A percentile compares a stretch with the other conserved stretches of the same genome.
phyloP scores from a whole-genome alignment of 2,113 vertebrate species.

The Plectropomus leopardus region DNA sequence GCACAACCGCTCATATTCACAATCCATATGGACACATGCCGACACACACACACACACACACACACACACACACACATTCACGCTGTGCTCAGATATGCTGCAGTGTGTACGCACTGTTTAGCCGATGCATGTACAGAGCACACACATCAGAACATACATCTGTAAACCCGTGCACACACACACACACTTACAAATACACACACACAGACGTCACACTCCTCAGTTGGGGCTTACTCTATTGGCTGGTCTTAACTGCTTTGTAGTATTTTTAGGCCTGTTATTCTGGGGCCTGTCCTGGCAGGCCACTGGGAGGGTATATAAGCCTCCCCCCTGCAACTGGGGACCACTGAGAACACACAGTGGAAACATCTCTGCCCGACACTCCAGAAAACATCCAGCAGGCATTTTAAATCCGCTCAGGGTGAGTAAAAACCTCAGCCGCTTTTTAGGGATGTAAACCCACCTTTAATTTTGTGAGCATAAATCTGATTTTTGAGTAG shows the following conservation, averaged over 20 bases:
- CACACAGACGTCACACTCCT: constrained; percentile 54
- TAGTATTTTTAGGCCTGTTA: constrained; percentile 87
- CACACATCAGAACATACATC: constrained; percentile 32
- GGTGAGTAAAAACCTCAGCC: constrained; percentile 63
- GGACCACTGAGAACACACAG: constrained; percentile 67
- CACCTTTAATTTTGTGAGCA: not conserved
- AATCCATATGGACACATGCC: constrained; percentile 1
- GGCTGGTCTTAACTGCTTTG: constrained; percentile 83
- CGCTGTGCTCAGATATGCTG: constrained; percentile 10
- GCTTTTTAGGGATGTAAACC: constrained; percentile 24
- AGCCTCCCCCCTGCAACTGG: constrained; percentile 66
- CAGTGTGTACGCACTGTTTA: constrained; percentile 16
- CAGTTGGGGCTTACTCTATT: constrained; percentile 70
- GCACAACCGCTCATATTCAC: not conserved
- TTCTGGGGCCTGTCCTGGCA: constrained; percentile 78
- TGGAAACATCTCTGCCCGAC: constrained; percentile 72
- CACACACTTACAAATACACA: constrained; percentile 27
- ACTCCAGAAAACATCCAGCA: constrained; percentile 61
- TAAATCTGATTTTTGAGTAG: not conserved
- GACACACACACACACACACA: not conserved
- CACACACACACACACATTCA: not conserved
- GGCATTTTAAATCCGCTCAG: constrained; percentile 59
- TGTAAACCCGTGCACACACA: constrained; percentile 23
- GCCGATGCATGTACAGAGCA: not conserved
- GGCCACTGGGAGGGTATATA: constrained; percentile 77